These are phyloP conservation scores for Diorhabda elongata DNA, from an alignment of 1,140 invertebrate genomes.

Conservation along the genomic window DNA sequence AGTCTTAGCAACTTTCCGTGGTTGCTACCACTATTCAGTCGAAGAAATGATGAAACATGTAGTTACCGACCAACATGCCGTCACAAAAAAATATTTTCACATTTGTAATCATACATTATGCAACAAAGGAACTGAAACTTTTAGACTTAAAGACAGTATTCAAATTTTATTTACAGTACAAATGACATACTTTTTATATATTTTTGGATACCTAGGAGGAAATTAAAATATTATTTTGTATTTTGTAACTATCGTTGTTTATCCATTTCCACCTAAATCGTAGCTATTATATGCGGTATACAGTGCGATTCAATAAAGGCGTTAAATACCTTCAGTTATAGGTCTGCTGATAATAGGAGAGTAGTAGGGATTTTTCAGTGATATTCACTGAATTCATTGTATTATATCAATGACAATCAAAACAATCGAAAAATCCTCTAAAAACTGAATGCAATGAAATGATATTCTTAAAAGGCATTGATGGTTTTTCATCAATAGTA, in stretches of 20 bases:
- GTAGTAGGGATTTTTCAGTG: too few species aligned
- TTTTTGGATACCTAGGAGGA: not conserved
- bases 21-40: constrained; percentile 1
- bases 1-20: constrained; percentile 14
- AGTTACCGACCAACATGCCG: constrained; percentile 1
- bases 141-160: not conserved
- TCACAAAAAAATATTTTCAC: constrained; percentile 10
- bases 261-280: too few species aligned
- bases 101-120: constrained; percentile 12
- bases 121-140: not conserved
- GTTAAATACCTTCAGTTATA: too few species aligned
- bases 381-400: too few species aligned
- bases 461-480: too few species aligned
- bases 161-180: not conserved
- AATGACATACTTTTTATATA: not conserved
- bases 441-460: too few species aligned
- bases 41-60: constrained; percentile 3
- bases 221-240: not conserved
- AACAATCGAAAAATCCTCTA: too few species aligned
- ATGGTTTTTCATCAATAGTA: too few species aligned
- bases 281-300: too few species aligned
- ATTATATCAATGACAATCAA: too few species aligned
- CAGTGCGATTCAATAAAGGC: too few species aligned
- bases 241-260: not conserved
- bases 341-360: too few species aligned